Percentiles rank a stretch among this genome's conserved stretches.
phyloP scores from a whole-genome alignment of 2,797 vertebrate genomes.

The Spizella passerina region DNA sequence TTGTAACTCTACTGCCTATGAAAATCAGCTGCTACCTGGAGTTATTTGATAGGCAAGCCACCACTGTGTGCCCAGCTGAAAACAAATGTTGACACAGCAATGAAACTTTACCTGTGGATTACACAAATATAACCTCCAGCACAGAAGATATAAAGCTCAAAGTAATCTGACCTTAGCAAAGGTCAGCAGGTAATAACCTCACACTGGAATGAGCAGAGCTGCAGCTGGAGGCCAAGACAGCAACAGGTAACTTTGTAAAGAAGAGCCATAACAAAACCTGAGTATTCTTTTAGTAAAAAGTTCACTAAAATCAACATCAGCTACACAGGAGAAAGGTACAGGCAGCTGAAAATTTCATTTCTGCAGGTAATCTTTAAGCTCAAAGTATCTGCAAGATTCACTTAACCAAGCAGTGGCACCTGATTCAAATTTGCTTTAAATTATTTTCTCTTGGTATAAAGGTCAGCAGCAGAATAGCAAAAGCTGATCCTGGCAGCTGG shows the following conservation, averaged over 20 bases:
- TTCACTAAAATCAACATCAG: neutral
- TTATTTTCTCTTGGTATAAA: neutral
- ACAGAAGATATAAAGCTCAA: neutral
- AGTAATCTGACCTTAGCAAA: neutral
- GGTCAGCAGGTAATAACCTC: neutral
- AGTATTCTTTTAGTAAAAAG: neutral
- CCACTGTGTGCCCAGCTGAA: neutral
- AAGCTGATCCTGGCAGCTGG: neutral
- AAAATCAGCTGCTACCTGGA: neutral
- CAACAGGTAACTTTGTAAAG: neutral
- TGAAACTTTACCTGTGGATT: neutral
- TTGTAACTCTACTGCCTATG: neutral
- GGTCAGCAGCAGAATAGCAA: neutral
- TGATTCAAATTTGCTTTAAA: neutral
- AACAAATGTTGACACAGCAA: conserved; percentile 34
- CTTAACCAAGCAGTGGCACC: neutral
- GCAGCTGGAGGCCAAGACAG: neutral
- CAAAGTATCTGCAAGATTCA: neutral
- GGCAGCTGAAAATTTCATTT: neutral
- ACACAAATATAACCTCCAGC: conserved; percentile 27
- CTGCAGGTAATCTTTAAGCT: neutral
- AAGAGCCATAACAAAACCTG: neutral
- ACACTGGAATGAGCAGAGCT: neutral
- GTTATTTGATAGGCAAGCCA: neutral
- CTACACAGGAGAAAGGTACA: neutral